Conservation (phyloP, 2,888 invertebrate species). For the Sycophila texana region DNA sequence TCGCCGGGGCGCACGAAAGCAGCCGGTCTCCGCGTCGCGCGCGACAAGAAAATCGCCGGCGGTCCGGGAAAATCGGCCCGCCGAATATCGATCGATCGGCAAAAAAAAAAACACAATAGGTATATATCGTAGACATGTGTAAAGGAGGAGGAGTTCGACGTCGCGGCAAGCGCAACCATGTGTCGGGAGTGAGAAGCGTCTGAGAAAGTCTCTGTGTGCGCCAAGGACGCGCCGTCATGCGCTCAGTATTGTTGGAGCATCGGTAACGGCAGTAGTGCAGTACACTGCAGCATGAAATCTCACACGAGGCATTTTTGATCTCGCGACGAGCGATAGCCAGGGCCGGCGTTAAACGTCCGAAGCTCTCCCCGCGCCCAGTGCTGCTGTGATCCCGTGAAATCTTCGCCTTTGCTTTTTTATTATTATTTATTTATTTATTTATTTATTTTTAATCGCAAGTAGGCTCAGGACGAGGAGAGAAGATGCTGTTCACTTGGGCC, state of each 20-base stretch:
- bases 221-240: conserved; percentile 48
- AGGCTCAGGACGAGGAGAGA: not conserved
- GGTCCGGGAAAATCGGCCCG: no score
- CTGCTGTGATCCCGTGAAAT: not conserved
- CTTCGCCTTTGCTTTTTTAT: no score
- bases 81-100: not conserved
- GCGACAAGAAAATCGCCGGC: no score
- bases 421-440: no score
- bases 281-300: conserved; percentile 24
- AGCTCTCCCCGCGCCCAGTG: not conserved
- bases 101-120: conserved; percentile 25
- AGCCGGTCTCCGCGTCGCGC: no score
- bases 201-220: conserved; percentile 44
- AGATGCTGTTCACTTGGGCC: conserved; percentile 49
- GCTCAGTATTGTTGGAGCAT: conserved; percentile 54
- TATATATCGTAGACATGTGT: conserved; percentile 1
- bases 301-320: conserved; percentile 26
- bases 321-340: not conserved
- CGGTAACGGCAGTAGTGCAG: conserved; percentile 42
- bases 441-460: not conserved
- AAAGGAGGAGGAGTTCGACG: conserved; percentile 17
- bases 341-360: conserved; percentile 19
- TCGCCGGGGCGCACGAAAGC: no score
- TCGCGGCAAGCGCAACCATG: conserved; percentile 20
- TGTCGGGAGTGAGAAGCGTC: conserved; percentile 30